These are phyloP conservation scores for Petrocephalus schoutedeni DNA, from an alignment of 2,797 vertebrate species.

Conservation along the genomic window DNA sequence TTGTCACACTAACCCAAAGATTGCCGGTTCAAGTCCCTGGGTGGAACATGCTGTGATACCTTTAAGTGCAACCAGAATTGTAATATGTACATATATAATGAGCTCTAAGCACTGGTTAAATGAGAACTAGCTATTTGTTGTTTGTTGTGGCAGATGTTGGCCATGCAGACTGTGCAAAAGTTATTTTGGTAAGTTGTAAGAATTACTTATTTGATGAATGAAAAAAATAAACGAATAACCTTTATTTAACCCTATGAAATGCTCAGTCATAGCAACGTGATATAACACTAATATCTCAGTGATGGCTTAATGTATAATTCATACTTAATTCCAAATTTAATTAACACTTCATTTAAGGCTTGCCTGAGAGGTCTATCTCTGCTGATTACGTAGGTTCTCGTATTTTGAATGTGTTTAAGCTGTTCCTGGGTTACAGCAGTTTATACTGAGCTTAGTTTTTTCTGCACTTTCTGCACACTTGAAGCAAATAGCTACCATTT, in stretches of 20 bases:
- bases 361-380: neutral
- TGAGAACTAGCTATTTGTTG: neutral
- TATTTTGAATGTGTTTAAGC: neutral
- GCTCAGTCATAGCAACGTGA: neutral
- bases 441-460: neutral
- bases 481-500: neutral
- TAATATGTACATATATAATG: neutral
- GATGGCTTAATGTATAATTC: constrained; percentile 12
- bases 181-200: neutral
- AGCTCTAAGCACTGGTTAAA: neutral
- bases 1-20: neutral
- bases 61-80: neutral
- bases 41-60: neutral
- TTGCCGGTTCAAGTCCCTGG: neutral
- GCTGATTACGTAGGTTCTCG: neutral
- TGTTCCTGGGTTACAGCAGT: neutral
- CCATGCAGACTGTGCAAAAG: neutral
- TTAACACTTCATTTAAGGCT: neutral
- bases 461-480: neutral
- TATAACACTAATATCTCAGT: neutral
- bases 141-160: neutral
- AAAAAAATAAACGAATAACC: neutral
- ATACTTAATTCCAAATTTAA: constrained; percentile 10
- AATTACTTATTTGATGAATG: neutral
- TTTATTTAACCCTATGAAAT: neutral